Percentiles rank a stretch among this genome's conserved stretches.
Evolutionary conservation across 2,888 invertebrate species (phyloP).

Genomic region (Cantharis lateralis): DNA sequence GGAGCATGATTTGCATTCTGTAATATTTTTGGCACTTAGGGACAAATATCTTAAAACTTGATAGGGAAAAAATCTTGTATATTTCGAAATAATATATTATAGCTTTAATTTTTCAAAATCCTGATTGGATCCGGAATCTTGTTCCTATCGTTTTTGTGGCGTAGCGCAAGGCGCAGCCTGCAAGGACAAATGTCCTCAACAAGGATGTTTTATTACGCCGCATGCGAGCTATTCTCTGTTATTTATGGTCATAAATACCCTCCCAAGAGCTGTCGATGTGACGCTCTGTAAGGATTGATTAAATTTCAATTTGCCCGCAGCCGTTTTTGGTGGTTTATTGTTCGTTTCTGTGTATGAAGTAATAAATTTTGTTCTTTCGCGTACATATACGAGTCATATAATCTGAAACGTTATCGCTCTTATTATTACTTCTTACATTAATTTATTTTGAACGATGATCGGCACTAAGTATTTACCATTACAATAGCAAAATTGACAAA

Average conservation of each 20-base stretch:
- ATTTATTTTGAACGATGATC: neutral
- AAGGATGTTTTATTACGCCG: constrained; percentile 32
- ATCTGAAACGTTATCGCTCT: neutral
- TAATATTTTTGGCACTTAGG: constrained; percentile 1
- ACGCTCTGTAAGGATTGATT: constrained; percentile 31
- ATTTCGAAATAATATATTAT: constrained; percentile 15
- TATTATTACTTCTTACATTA: neutral
- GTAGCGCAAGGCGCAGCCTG: constrained; percentile 19
- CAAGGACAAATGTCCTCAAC: constrained; percentile 32
- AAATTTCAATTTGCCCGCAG: constrained; percentile 33
- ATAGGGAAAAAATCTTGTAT: constrained; percentile 6
- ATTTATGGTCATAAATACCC: constrained; percentile 33
- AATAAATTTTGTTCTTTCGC: constrained; percentile 18
- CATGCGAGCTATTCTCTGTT: constrained; percentile 32
- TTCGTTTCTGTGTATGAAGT: constrained; percentile 31
- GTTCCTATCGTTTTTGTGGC: constrained; percentile 28
- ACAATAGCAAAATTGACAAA: neutral
- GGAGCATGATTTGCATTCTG: constrained; percentile 19
- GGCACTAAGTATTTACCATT: too few species aligned
- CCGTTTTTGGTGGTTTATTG: constrained; percentile 31
- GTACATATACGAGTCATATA: neutral
- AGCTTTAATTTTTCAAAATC: constrained; percentile 30
- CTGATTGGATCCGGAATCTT: constrained; percentile 30
- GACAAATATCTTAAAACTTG: constrained; percentile 6
- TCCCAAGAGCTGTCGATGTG: constrained; percentile 33